Percentiles rank a stretch among this genome's conserved stretches.
These are phyloP conservation scores for Nemapogon koenigi DNA, from an alignment of 2,888 invertebrate species.

Conservation along the genomic window DNA sequence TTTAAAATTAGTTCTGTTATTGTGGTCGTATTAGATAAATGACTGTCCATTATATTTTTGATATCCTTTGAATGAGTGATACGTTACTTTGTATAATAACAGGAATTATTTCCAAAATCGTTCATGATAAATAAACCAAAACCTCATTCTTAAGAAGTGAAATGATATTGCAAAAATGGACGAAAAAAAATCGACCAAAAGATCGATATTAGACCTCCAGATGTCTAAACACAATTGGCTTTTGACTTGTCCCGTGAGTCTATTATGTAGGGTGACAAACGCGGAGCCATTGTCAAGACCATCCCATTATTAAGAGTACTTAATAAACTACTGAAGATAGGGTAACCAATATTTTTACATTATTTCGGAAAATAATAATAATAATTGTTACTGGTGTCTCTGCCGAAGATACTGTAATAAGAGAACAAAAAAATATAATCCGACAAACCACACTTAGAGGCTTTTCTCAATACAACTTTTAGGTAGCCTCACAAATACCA, in stretches of 20 bases:
- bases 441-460: too few relatives aligned
- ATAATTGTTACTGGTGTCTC: too few relatives aligned
- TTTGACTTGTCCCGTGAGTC: constrained; percentile 26
- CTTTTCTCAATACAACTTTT: too few relatives aligned
- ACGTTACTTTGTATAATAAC: neutral
- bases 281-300: constrained; percentile 36
- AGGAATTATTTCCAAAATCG: too few relatives aligned
- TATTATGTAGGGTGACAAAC: constrained; percentile 44
- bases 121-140: constrained; percentile 19
- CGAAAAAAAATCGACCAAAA: constrained; percentile 19
- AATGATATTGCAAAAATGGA: constrained; percentile 31
- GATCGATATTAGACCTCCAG: constrained; percentile 43
- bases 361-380: too few relatives aligned
- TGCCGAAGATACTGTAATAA: too few relatives aligned
- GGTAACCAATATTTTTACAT: constrained; percentile 23
- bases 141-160: constrained; percentile 23
- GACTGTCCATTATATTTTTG: too few relatives aligned
- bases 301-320: constrained; percentile 45
- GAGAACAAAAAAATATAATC: too few relatives aligned
- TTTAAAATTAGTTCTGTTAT: too few relatives aligned
- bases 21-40: too few relatives aligned
- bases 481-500: too few relatives aligned
- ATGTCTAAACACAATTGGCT: constrained; percentile 50
- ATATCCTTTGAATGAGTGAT: constrained; percentile 21
- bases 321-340: constrained; percentile 42